phyloP scores from a whole-genome alignment of 1,140 invertebrate species.

The Trissolcus basalis region DNA sequence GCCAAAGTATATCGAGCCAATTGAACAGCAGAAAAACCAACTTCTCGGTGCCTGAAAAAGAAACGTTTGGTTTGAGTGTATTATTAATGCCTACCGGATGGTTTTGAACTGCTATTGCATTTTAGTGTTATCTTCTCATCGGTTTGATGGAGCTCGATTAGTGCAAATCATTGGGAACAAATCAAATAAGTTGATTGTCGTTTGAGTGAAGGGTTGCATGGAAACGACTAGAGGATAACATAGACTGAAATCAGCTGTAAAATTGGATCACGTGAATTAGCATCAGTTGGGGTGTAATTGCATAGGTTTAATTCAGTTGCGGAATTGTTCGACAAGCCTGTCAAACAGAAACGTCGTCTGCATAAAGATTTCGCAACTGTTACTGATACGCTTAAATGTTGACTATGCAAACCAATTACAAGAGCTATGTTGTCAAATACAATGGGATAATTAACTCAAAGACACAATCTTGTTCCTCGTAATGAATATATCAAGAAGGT shows the following conservation, averaged over 20 bases:
- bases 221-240: no score
- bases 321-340: constrained; percentile 13
- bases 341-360: constrained; percentile 13
- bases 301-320: constrained; percentile 2
- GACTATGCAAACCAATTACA: constrained; percentile 27
- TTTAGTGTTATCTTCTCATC: no score
- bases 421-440: constrained; percentile 2
- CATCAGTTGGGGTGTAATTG: constrained; percentile 14
- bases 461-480: neutral
- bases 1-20: constrained; percentile 86
- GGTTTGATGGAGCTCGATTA: no score
- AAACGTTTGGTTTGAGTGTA: neutral
- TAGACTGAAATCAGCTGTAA: constrained; percentile 9
- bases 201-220: no score
- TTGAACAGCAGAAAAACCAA: constrained; percentile 83
- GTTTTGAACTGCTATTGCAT: no score
- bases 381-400: constrained; percentile 10
- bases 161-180: no score
- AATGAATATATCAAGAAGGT: no score
- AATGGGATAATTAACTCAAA: neutral
- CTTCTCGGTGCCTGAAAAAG: constrained; percentile 79
- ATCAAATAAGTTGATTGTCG: no score
- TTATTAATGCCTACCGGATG: no score
- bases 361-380: constrained; percentile 16
- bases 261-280: constrained; percentile 1